These are phyloP conservation scores for Mizuhopecten yessoensis DNA, from an alignment of 1,140 invertebrate species.

Conservation along the genomic window DNA sequence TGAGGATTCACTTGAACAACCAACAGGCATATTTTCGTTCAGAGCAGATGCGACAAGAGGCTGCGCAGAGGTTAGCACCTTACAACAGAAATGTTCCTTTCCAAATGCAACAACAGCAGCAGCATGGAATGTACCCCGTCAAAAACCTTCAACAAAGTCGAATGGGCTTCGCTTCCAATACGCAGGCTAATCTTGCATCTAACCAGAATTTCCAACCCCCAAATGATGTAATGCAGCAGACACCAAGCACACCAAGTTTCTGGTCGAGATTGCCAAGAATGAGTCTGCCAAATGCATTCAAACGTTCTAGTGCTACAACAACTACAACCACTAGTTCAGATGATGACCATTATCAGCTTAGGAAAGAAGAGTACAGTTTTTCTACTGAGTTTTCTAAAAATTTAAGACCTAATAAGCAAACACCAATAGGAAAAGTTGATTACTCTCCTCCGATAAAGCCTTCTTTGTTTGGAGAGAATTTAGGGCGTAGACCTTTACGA, in stretches of 20 bases:
- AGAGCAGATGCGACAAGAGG: neutral
- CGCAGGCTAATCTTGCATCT: neutral
- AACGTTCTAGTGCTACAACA: neutral
- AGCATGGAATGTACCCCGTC: neutral
- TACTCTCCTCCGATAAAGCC: slow-evolving; percentile 43
- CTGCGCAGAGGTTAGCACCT: slow-evolving; percentile 40
- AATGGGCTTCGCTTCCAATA: neutral
- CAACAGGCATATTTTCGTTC: slow-evolving; percentile 55
- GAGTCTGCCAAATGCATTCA: slow-evolving; percentile 52
- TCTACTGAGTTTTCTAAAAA: neutral
- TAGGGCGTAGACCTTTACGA: slow-evolving; percentile 72
- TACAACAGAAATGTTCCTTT: neutral
- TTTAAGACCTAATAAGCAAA: slow-evolving; percentile 27
- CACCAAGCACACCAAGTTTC: neutral
- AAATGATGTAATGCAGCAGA: neutral
- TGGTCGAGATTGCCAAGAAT: slow-evolving; percentile 49
- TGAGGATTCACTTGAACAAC: slow-evolving; percentile 55
- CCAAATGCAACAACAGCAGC: neutral
- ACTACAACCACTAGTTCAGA: neutral
- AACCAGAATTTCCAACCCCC: neutral
- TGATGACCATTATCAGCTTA: slow-evolving; percentile 29
- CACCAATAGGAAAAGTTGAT: slow-evolving; percentile 38
- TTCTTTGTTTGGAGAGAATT: slow-evolving; percentile 68
- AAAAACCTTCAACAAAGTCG: neutral
- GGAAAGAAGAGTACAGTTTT: slow-evolving; percentile 56